These are phyloP conservation scores for Ellobius talpinus DNA, from an alignment of 2,113 vertebrate genomes.

Conservation along the genomic window DNA sequence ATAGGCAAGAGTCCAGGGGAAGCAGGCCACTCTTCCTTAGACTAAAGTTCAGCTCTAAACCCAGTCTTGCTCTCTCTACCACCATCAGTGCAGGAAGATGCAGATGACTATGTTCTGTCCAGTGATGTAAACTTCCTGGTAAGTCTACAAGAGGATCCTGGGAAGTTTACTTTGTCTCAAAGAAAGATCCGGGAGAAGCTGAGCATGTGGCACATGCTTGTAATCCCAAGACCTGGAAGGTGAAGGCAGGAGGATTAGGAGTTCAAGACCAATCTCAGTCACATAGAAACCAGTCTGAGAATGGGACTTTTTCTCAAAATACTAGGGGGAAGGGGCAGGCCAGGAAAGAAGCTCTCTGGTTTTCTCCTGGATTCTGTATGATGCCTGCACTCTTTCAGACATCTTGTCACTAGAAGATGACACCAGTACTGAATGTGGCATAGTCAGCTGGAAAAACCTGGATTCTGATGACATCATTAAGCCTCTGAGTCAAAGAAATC, in stretches of 20 bases:
- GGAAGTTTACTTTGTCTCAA: slow-evolving; percentile 20
- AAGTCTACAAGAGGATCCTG: not conserved
- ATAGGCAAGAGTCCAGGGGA: not conserved
- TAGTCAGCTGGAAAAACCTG: not conserved
- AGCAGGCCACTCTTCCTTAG: not conserved
- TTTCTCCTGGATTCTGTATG: slow-evolving; percentile 3
- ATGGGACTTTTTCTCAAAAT: not conserved
- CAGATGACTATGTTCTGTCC: not conserved
- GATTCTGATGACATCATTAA: not conserved
- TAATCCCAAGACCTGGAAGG: not conserved
- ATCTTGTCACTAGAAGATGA: slow-evolving; percentile 4
- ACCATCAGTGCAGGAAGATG: not conserved
- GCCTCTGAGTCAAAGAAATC: not conserved
- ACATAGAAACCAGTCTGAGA: not conserved
- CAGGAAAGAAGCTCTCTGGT: not conserved
- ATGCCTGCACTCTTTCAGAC: not conserved
- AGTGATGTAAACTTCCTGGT: not conserved
- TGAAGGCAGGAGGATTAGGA: not conserved
- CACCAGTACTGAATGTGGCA: not conserved
- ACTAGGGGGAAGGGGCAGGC: not conserved
- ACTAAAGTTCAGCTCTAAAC: not conserved
- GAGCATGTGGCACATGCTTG: not conserved
- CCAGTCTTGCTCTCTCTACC: not conserved
- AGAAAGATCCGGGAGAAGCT: not conserved
- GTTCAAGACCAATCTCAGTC: not conserved